Evolutionary conservation across 1,140 invertebrate genomes (phyloP), one percentile per base, ranked within the genome.

Genomic region (Eupristina koningsbergeri): DNA sequence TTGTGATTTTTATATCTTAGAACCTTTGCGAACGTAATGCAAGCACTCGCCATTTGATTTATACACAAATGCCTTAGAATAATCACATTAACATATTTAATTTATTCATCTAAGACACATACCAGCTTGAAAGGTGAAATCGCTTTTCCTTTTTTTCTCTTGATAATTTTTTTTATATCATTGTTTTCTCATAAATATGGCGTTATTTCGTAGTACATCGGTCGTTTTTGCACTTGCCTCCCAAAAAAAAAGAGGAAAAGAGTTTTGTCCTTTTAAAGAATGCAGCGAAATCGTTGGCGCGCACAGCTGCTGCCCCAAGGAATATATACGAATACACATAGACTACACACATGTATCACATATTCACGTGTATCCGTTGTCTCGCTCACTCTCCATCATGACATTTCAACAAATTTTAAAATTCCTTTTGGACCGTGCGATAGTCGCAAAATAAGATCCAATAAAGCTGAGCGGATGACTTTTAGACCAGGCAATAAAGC

Each of bases 261-360:
- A 79, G 47, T 47, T 76, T 71, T 77, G 47, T 83, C 81, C 81
- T 83, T 83, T 83, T 83, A 83, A 83, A 83, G 81, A 83, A 83
- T 78, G 64, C 81, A 61, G 81, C 75, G 75, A 78, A 83, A 83
- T 69, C 45, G 26, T 67, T 26, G 36, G 53, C 31, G 47, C 34
- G 67, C 50, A 34, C 80, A 67, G 81, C 81, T 77, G 81, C 74
- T 13, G 29, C 1, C 22, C n/a, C 26, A 78, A 76, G 74, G 50
- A 22, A 78, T 31, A 34, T 22, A 34, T n/a, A 34, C 31, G 36
- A 50, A 45, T 11, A 45, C 41, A 45, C 41, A 45, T 11, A 45
- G 6, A 45, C 41, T n/a, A 45, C 47, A n/a, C 64, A 36, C 64
- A 22, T 36, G 1, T 7, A 6, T n/a, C 11, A 45, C 34, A 31